phyloP scores from a whole-genome alignment of 2,888 invertebrate genomes.

The Chironomus tentans region DNA sequence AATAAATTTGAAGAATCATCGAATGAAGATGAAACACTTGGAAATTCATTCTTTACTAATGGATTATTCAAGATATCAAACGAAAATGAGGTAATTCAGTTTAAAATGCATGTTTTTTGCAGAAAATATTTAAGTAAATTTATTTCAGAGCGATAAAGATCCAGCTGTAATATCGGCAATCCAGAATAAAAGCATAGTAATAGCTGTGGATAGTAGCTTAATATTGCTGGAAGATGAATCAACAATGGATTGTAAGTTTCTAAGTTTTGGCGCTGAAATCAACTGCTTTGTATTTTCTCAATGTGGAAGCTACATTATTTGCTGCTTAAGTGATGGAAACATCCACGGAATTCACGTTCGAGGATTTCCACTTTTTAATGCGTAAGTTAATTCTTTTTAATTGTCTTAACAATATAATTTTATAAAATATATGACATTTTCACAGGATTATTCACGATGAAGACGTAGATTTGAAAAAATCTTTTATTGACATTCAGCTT shows the following conservation, averaged over 20 bases:
- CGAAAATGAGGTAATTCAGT: constrained; percentile 34
- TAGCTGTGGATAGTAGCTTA: constrained; percentile 38
- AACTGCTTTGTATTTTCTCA: constrained; percentile 36
- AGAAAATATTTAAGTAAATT: neutral
- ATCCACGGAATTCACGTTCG: constrained; percentile 39
- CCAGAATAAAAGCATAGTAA: constrained; percentile 38
- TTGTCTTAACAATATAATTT: too few species aligned
- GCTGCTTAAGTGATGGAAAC: constrained; percentile 38
- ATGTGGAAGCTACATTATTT: constrained; percentile 39
- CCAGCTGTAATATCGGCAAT: constrained; percentile 36
- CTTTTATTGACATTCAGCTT: constrained; percentile 36
- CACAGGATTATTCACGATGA: constrained; percentile 33
- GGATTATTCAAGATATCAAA: constrained; percentile 39
- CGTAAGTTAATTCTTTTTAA: constrained; percentile 30
- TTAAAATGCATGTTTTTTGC: neutral
- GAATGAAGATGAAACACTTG: constrained; percentile 37
- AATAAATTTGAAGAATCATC: constrained; percentile 37
- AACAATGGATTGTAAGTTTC: constrained; percentile 36
- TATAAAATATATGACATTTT: neutral
- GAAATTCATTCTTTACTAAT: constrained; percentile 38
- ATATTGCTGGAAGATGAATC: constrained; percentile 39
- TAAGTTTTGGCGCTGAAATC: constrained; percentile 36
- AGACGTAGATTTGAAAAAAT: constrained; percentile 32
- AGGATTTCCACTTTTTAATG: constrained; percentile 37
- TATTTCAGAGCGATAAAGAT: constrained; percentile 34